Evolutionary conservation across 2,797 vertebrate species (phyloP).

Genomic region (Arremon aurantiirostris): DNA sequence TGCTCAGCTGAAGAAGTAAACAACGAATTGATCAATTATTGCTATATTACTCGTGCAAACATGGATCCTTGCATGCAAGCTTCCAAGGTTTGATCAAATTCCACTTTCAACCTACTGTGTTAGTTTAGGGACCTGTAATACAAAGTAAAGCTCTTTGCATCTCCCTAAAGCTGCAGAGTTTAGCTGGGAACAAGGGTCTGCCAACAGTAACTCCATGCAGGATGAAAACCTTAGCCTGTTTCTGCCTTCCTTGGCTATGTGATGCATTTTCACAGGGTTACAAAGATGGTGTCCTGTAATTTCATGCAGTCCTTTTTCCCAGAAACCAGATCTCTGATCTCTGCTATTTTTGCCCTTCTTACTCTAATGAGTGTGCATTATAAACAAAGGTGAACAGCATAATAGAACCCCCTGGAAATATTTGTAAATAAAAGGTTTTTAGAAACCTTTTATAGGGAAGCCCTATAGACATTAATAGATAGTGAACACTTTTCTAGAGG

Average conservation of each 20-base stretch:
- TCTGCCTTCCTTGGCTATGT: not conserved
- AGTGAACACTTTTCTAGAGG: conserved; percentile 13
- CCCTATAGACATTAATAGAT: conserved; percentile 4
- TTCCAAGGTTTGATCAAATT: not conserved
- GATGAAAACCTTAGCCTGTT: not conserved
- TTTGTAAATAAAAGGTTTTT: conserved; percentile 36
- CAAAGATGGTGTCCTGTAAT: not conserved
- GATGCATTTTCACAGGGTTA: not conserved
- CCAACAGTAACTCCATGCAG: not conserved
- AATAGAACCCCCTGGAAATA: not conserved
- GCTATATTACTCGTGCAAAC: not conserved
- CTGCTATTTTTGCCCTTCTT: not conserved
- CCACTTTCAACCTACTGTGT: not conserved
- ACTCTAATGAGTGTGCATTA: not conserved
- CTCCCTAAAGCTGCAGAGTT: not conserved
- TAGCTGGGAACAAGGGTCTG: not conserved
- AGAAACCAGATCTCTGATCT: not conserved
- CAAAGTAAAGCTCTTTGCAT: not conserved
- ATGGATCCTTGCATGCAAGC: not conserved
- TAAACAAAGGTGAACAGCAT: not conserved
- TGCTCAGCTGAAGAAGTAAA: not conserved
- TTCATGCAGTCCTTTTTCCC: not conserved
- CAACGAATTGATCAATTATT: not conserved
- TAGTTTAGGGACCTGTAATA: not conserved
- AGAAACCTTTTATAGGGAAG: conserved; percentile 11